Evolutionary conservation across 2,888 invertebrate species (phyloP), one percentile per base, ranked within the genome.

Genomic region (Euproctis similis): DNA sequence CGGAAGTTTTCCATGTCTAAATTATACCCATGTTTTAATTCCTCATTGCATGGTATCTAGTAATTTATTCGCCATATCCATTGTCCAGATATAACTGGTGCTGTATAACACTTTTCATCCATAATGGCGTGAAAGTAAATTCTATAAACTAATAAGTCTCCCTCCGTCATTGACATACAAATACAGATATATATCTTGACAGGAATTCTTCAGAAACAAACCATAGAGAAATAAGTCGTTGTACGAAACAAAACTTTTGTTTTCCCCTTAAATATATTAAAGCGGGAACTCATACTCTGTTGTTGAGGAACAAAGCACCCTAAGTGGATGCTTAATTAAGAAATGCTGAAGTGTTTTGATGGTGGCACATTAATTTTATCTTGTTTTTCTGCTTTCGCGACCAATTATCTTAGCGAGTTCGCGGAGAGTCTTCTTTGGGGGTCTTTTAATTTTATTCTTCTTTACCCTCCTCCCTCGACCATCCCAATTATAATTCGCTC

Each of bases 361-460:
- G 73, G 70, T 62, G 59, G 61, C 68, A 66, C 70, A 75, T 76
- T 74, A 69, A 77, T 75, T 72, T 65, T 59, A 68, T 70, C 72
- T 66, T 72, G 72, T 73, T 76, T 74, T 74, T 72, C 65, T 67
- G 62, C 63, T 61, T 66, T 63, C 60, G 54, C 63, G 58, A 69
- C 64, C 72, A 75, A 74, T 76, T 74, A 75, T 75, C 66, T 58
- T 36, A 45, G 59, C 36, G 45, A 53, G 43, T 52, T 57, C 45
- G 51, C 46, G 55, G 49, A 43, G 50, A 55, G 59, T 63, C 54
- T 60, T 59, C 53, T 49, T 48, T 36, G 44, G 55, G 59, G 60
- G 67, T n/a, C n/a, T n/a, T 73, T 72, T 71, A 66, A 73, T 70
- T 68, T 67, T 53, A 55, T 62, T 66, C 48, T 28, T 51, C 45